A percentile compares a stretch with the other conserved stretches of the same genome.
Conservation (phyloP, 64 coral and sea anemone species). For the Actinia tenebrosa region DNA sequence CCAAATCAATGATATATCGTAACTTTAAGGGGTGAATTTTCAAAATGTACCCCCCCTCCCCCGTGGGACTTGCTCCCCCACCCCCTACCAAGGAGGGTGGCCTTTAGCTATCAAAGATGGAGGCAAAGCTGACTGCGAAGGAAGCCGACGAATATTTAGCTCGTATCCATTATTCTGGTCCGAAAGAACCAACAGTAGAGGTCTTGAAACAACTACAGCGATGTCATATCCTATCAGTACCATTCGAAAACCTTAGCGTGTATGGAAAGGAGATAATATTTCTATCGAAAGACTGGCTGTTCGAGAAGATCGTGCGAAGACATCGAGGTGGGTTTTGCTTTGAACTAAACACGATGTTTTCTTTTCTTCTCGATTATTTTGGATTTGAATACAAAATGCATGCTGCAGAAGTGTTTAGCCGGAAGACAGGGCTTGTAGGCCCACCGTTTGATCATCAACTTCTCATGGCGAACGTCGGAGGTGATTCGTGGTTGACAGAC, state of each 20-base stretch:
- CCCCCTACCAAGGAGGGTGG: no score
- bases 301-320: slow-evolving; percentile 44
- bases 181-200: slow-evolving; percentile 22
- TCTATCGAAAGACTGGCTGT: slow-evolving; percentile 35
- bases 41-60: no score
- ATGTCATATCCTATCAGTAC: slow-evolving; percentile 33
- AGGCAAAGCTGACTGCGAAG: no score
- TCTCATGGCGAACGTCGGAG: neutral
- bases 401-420: neutral
- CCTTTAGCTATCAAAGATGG: no score
- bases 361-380: slow-evolving; percentile 35
- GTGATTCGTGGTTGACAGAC: slow-evolving; percentile 20
- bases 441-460: neutral
- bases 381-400: slow-evolving; percentile 9
- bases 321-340: slow-evolving; percentile 54
- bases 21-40: neutral
- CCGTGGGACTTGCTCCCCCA: no score
- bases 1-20: neutral
- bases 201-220: slow-evolving; percentile 13
- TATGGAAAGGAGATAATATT: slow-evolving; percentile 35
- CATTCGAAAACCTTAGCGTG: slow-evolving; percentile 56
- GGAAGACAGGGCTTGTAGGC: neutral
- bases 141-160: slow-evolving; percentile 25
- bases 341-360: slow-evolving; percentile 49
- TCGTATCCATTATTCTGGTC: slow-evolving; percentile 33